phyloP scores from a whole-genome alignment of 92 coral and sea anemone species.

The Metridium senile region DNA sequence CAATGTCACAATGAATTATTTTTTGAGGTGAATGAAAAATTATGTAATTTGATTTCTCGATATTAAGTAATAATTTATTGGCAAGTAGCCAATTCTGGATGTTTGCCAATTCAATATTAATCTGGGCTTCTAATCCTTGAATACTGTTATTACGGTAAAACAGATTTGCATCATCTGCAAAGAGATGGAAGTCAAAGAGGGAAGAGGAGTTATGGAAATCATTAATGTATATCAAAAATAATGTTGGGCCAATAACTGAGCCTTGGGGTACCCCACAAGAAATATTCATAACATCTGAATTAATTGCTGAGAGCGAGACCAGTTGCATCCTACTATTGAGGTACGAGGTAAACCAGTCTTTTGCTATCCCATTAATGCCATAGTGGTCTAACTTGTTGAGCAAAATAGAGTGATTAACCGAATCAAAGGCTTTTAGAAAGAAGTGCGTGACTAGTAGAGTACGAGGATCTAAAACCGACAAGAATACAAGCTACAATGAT shows the following conservation, averaged over 20 bases:
- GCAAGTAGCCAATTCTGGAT: constrained; percentile 56
- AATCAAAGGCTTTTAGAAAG: constrained; percentile 47
- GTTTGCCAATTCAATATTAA: constrained; percentile 37
- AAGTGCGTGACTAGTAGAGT: constrained; percentile 55
- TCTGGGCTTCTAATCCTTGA: constrained; percentile 9
- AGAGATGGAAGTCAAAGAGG: constrained; percentile 19
- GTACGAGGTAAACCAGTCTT: constrained; percentile 30
- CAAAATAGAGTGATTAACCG: constrained; percentile 30
- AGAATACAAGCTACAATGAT: too few species aligned
- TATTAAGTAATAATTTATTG: constrained; percentile 45
- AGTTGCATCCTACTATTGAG: constrained; percentile 24
- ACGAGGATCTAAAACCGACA: constrained; percentile 28
- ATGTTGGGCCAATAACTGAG: constrained; percentile 33
- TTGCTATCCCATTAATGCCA: constrained; percentile 32
- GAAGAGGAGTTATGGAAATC: not conserved
- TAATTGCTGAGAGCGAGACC: constrained; percentile 27
- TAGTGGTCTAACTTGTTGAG: constrained; percentile 30
- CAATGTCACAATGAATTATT: constrained; percentile 1
- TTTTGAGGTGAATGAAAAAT: constrained; percentile 49
- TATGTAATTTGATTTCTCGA: constrained; percentile 51
- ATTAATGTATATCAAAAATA: constrained; percentile 42
- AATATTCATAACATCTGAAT: constrained; percentile 1
- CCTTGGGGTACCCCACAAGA: constrained; percentile 54
- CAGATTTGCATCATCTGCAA: constrained; percentile 59
- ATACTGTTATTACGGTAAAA: constrained; percentile 24